Evolutionary conservation across 2,797 vertebrate genomes (phyloP).

Genomic region (Phoebastria nigripes): DNA sequence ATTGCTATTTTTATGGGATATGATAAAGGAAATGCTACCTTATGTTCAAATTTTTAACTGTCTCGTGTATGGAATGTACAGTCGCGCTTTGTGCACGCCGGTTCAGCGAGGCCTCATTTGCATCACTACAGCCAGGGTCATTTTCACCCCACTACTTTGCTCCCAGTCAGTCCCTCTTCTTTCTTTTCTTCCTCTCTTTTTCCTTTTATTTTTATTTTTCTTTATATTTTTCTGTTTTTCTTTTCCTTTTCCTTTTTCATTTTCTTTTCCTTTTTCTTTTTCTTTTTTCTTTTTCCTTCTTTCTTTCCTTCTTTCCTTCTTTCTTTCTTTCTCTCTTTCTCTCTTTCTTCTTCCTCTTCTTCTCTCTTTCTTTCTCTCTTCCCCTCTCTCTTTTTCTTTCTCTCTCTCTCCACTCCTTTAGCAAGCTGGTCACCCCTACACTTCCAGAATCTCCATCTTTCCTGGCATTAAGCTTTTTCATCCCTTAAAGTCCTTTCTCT

Average conservation of each 20-base stretch:
- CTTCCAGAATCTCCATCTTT: background rate
- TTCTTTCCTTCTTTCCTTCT: rapidly evolving
- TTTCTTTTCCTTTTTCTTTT: background rate
- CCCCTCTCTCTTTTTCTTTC: background rate
- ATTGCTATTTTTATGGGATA: conserved; percentile 97
- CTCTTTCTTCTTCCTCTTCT: rapidly evolving
- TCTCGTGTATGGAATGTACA: conserved; percentile 66
- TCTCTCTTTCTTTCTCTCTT: rapidly evolving
- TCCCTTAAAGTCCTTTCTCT: background rate
- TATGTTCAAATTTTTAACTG: conserved; percentile 94
- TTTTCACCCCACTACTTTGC: background rate
- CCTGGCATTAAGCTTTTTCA: background rate
- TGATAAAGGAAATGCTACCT: conserved; percentile 96
- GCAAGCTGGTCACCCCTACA: background rate
- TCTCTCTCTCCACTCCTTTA: background rate
- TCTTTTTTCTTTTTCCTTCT: rapidly evolving
- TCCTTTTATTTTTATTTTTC: background rate
- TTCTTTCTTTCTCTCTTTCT: rapidly evolving
- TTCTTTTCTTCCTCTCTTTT: background rate
- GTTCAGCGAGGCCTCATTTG: conserved; percentile 25
- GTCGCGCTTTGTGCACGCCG: background rate
- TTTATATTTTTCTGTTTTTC: background rate
- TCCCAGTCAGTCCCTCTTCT: background rate
- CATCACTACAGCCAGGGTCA: background rate
- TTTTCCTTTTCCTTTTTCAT: too few relatives aligned